Evolutionary conservation across 2,113 vertebrate species (phyloP), one percentile per base, ranked within the genome.

Genomic region (Erythrocebus patas): DNA sequence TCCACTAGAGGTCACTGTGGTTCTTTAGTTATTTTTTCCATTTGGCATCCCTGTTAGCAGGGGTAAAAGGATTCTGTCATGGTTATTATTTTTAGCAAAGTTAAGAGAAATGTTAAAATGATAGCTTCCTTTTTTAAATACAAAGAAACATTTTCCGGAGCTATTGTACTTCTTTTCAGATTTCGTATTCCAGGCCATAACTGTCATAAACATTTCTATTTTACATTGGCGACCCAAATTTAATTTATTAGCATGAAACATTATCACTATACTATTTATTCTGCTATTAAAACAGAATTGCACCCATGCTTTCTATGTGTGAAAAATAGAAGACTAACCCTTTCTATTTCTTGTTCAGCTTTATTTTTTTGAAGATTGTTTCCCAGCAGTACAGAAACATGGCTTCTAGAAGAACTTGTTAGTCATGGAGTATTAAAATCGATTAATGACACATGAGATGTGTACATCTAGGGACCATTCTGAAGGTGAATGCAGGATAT

Each of bases 1-100:
- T 0, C 97, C 99, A 97, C 94, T 98, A 99, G 99, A 95, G 98
- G 98, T 3, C 99, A 98, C 96, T 99, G 97, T 99, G 98, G 98
- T 8, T 97, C 98, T 98, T 98, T n/a, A 92, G 82, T 84, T 76
- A 2, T 73, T 70, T 92, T 4, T 35, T n/a, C 70, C 32, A 3
- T 27, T 23, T 38, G 59, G 68, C 45, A 23, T 75, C 16, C 59
- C 45, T 43, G 1, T 55, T 30, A 30, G 52, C 1, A 70, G 83
- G 72, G 93, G 81, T 61, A 48, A 95, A 73, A 88, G 83, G 89
- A 84, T 96, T 86, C 85, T 96, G 89, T 96, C 95, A 97, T 38
- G 73, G 64, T 35, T 92, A 6, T 96, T 98, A 98, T 98, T 98
- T 98, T 98, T 98, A 98, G 98, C 78, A 97, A 98, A 98, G 92